Conservation (phyloP, 2,797 vertebrate genomes). For the Poeciliopsis infans region DNA sequence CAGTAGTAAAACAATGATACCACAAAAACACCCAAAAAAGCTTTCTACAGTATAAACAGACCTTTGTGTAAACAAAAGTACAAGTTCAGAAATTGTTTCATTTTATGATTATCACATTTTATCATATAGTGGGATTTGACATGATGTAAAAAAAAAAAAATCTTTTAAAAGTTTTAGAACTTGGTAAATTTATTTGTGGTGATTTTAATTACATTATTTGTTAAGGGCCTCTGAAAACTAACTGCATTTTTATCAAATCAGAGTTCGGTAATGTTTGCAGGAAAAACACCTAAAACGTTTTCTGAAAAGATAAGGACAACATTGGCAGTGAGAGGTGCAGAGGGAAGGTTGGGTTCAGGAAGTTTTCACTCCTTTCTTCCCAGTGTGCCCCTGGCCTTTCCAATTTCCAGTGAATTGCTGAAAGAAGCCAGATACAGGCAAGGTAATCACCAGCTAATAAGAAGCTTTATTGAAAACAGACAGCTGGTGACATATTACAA, state of each 20-base stretch:
- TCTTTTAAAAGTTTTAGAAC: no score
- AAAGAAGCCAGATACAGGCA: constrained; percentile 81
- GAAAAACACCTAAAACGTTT: constrained; percentile 25
- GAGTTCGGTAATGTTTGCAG: constrained; percentile 17
- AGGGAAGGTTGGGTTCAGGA: constrained; percentile 65
- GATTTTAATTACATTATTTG: no score
- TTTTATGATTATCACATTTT: no score
- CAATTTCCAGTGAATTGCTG: constrained; percentile 73
- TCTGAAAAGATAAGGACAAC: constrained; percentile 26
- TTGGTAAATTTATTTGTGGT: no score
- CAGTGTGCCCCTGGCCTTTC: constrained; percentile 71
- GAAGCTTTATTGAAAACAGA: constrained; percentile 84
- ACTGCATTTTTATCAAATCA: neutral
- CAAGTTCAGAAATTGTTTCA: no score
- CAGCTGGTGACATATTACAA: constrained; percentile 59
- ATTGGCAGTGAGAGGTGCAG: constrained; percentile 37
- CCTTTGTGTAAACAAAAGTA: no score
- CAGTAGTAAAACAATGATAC: no score
- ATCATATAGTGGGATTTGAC: no score
- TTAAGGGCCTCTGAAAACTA: no score
- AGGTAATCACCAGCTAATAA: constrained; percentile 85
- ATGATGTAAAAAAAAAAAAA: no score
- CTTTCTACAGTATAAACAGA: no score
- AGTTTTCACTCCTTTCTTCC: constrained; percentile 81
- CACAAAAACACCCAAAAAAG: no score